These are phyloP conservation scores for Eospalax fontanierii DNA, from an alignment of 2,797 vertebrate species.

Conservation along the genomic window DNA sequence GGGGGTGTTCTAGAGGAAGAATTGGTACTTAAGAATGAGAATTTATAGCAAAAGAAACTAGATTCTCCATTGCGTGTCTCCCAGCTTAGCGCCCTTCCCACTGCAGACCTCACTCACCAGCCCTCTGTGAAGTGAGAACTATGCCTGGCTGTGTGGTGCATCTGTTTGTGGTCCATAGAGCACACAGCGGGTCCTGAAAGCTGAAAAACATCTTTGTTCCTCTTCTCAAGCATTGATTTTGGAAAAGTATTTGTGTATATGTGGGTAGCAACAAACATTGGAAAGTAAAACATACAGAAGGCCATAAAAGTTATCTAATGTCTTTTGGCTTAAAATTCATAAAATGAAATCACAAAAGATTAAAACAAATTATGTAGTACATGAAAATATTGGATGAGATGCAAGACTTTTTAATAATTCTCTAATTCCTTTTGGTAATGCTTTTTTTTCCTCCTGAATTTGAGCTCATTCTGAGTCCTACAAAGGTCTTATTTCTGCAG, in stretches of 20 bases:
- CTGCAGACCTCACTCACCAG: not conserved
- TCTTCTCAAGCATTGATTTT: not conserved
- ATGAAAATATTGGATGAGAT: not conserved
- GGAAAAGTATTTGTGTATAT: not conserved
- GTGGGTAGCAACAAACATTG: not conserved
- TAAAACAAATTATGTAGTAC: not conserved
- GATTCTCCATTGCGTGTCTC: conserved; percentile 17
- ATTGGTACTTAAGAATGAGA: conserved; percentile 45
- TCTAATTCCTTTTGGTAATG: not conserved
- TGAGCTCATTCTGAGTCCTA: not conserved
- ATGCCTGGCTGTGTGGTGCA: not conserved
- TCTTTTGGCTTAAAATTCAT: not conserved
- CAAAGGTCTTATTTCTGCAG: conserved; percentile 52
- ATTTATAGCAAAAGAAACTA: conserved; percentile 23
- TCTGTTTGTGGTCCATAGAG: not conserved
- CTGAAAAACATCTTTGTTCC: not conserved
- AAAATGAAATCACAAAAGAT: not conserved
- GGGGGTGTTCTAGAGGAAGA: conserved; percentile 27
- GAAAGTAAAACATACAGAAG: conserved; percentile 27
- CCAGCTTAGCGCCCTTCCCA: not conserved
- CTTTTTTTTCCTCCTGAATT: not conserved
- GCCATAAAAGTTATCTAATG: not conserved
- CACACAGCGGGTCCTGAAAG: not conserved
- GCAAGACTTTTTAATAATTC: not conserved
- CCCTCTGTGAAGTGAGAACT: not conserved